phyloP scores from a whole-genome alignment of 2,797 vertebrate species.

The Smutsia gigantea region DNA sequence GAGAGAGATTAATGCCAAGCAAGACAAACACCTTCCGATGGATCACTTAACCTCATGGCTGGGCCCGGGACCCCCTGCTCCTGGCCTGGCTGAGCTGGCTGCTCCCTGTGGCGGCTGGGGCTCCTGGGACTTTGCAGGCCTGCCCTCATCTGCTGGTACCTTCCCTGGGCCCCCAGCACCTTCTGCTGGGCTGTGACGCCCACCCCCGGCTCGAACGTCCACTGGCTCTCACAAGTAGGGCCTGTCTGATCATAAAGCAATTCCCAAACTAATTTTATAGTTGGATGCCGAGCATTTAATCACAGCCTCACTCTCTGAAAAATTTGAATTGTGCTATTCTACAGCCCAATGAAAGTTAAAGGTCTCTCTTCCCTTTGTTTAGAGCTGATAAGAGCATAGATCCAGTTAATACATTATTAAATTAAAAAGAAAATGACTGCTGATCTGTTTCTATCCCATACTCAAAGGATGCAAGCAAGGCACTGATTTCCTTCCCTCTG shows the following conservation, averaged over 20 bases:
- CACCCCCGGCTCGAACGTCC: no score
- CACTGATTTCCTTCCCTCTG: background rate
- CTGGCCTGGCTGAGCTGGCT: no score
- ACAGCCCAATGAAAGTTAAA: background rate
- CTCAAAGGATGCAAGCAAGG: background rate
- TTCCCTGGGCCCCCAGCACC: background rate
- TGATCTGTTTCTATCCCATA: background rate
- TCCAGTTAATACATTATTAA: background rate
- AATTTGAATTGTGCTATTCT: background rate
- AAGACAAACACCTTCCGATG: background rate
- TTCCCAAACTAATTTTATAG: background rate
- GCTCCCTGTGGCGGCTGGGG: no score
- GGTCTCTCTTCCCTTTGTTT: background rate
- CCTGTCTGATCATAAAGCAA: background rate
- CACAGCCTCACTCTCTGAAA: background rate
- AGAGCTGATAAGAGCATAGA: background rate
- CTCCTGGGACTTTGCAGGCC: background rate
- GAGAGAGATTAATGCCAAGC: background rate
- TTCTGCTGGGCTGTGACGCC: background rate
- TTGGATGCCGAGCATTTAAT: background rate
- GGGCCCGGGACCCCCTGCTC: no score
- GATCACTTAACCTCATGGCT: background rate
- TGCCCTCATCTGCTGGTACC: no score
- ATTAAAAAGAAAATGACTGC: background rate
- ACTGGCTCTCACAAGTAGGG: background rate